Conservation (phyloP, 2,113 vertebrate species). For the Chloebia gouldiae region DNA sequence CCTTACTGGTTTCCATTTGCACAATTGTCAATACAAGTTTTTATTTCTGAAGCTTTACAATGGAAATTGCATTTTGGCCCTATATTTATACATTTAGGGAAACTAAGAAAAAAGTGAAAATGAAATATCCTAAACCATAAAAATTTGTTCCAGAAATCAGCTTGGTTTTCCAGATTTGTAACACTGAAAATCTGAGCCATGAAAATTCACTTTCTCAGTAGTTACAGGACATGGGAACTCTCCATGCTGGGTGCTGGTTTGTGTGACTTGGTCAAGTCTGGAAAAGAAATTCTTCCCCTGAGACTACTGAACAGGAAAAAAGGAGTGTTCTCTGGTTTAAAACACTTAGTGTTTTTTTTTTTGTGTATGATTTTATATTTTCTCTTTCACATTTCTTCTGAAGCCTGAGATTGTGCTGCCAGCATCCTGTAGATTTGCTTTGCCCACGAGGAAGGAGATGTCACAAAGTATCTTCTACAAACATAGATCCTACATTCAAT, state of each 20-base stretch:
- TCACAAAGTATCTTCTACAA: background rate
- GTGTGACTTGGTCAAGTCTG: background rate
- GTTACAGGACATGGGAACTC: accelerated
- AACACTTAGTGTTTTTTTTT: background rate
- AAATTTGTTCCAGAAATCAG: background rate
- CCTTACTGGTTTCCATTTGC: background rate
- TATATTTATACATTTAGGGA: background rate
- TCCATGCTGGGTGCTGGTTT: background rate
- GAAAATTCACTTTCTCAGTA: background rate
- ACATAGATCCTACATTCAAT: background rate
- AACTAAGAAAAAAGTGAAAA: background rate
- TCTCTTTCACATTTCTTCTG: background rate
- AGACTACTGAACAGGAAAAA: background rate
- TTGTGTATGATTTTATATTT: background rate
- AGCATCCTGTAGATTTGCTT: background rate
- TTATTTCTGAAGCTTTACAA: background rate
- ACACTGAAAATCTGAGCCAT: background rate
- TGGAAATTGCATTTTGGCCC: background rate
- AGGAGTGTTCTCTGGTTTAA: background rate
- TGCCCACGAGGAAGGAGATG: background rate
- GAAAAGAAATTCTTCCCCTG: background rate
- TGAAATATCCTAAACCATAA: background rate
- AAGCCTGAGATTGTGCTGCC: background rate
- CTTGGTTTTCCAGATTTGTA: background rate
- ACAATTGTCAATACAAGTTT: background rate